Conservation (phyloP, 2,113 vertebrate genomes). For the Nothobranchius furzeri region DNA sequence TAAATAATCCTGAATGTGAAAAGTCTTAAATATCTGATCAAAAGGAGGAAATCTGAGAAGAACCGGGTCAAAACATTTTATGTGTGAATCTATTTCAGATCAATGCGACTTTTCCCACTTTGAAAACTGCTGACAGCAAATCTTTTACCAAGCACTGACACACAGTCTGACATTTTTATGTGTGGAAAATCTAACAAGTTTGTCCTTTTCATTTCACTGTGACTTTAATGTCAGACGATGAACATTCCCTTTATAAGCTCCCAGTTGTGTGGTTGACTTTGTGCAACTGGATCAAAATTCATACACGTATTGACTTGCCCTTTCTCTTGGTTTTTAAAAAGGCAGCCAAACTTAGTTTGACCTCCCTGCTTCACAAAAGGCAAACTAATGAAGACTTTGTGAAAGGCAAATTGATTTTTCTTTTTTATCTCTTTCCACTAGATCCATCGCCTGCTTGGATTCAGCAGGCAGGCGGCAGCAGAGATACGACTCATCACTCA, state of each 20-base stretch:
- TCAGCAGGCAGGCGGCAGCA: conserved; percentile 19
- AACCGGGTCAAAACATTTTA: neutral
- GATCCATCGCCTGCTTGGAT: conserved; percentile 13
- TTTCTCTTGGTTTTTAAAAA: conserved; percentile 57
- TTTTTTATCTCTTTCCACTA: conserved; percentile 30
- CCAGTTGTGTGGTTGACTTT: neutral
- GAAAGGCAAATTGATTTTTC: conserved; percentile 70
- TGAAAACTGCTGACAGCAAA: neutral
- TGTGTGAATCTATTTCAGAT: conserved; percentile 3
- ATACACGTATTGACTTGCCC: conserved; percentile 66
- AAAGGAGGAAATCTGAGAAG: neutral
- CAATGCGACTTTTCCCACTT: neutral
- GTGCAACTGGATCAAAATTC: conserved; percentile 16
- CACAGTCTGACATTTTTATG: neutral
- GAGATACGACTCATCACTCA: conserved; percentile 54
- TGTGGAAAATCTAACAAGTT: neutral
- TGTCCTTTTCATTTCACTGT: conserved; percentile 11
- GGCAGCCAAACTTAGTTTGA: conserved; percentile 60
- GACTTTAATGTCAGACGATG: neutral
- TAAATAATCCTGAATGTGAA: neutral
- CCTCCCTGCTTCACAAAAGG: conserved; percentile 61
- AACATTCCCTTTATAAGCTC: neutral
- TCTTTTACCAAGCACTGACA: neutral
- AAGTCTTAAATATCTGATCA: neutral
- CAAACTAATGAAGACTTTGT: conserved; percentile 77